Base-by-base conservation (phyloP, 2,888 invertebrate genomes). In the Cryptus viduatorius region DNA sequence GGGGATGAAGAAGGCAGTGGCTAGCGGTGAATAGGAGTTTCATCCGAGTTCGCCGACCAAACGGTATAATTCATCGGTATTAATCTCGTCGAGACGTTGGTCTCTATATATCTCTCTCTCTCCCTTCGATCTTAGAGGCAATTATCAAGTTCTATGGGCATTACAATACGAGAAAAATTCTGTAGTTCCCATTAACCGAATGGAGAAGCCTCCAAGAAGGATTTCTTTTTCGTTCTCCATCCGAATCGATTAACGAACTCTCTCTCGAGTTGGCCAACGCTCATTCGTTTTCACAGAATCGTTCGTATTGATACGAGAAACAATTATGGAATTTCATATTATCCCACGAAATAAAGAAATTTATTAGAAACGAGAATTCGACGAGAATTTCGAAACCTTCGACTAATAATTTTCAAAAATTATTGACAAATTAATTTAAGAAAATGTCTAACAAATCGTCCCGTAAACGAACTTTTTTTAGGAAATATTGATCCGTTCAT, bases 51-150 rank as follows among this genome's bases (percentile, higher is more conserved):
- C 64, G 46, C 69, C 64, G 68, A 73, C 82, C 71, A 81, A 86
- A 87, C 84, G 77, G 84, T 87, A 37, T 37, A 86, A 86, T 87
- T 87, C 86, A 87, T 87, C 86, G 87, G 82, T 83, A 87, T 87
- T 87, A 88, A 87, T 88, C 88, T 84, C 69, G 65, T 46, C 76
- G 53, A 71, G 81, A 79, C 72, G 81, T 84, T 75, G 61, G 59
- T 68, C 44, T 24, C 72, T 53, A n/a, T 67, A n/a, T 65, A 24
- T 44, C 53, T 42, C 68, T 44, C 67, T 14, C 50, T 61, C 56
- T 48, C 59, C 44, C 44, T 44, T 42, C 67, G 56, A 69, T 73
- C 50, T 83, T 79, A 44, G 76, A 84, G 77, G 83, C 86, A 86
- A 86, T 87, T 86, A 86, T 86, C 78, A 82, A 84, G 79, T 83